Evolutionary conservation across 2,797 vertebrate species (phyloP), one percentile per base, ranked within the genome.

Genomic region (Typhlichthys subterraneus): DNA sequence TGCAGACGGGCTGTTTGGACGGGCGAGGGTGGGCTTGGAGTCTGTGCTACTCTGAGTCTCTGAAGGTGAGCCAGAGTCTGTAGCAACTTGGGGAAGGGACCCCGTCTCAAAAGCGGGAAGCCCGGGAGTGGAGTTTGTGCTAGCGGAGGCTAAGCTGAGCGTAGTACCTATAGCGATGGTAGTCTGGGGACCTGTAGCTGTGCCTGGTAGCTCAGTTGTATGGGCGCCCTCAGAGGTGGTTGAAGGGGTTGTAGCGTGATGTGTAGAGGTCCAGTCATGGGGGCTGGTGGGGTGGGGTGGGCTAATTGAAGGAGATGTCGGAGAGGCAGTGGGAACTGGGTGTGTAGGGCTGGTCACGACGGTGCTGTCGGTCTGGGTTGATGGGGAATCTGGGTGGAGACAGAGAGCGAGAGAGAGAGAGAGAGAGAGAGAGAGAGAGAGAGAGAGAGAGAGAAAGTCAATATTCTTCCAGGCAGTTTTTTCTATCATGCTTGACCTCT

Each of bases 1-100:
- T 47, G 79, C 2, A 10, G 79, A 47, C 59, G 73, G 42, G 65
- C 57, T 77, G 71, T 38, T 70, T 0, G 23, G 0, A 0, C 23
- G 46, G 15, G 4, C 12, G 45, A 0, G 0, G 31, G 58, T 49
- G 45, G 65, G 1, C 17, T 14, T 38, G 0, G 11, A 4, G 12
- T 11, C 49, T 45, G 53, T 2, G 13, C 14, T 1, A 15, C 9
- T 63, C 54, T 57, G n/a, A 15, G 57, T 33, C 48, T 23, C 7
- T 1, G 47, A 17, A 6, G 23, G 45, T 2, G 3, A 5, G 13
- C 47, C 0, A 0, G 75, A 2, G 2, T 12, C 38, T 5, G 53
- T 11, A 1, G 69, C 47, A n/a, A 1, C 55, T 14, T 61, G 45
- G 29, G 53, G 31, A 8, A 67, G 61, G 31, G 3, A 60, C 5